A percentile compares a stretch with the other conserved stretches of the same genome.
Evolutionary conservation across 2,113 vertebrate species (phyloP).

Genomic region (Cynoglossus semilaevis): DNA sequence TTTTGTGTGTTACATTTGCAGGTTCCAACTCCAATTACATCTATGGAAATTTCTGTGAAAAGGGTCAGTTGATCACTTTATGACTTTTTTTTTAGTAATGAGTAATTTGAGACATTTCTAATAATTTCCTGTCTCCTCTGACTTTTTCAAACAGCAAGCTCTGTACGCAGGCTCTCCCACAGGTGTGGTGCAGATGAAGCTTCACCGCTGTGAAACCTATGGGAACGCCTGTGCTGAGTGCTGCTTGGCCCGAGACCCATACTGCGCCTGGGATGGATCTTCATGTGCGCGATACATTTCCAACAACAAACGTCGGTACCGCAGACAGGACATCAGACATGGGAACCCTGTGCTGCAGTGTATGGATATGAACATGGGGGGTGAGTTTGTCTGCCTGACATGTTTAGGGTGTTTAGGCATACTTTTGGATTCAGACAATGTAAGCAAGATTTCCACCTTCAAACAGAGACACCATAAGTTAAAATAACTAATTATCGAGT

Average conservation of each 20-base stretch:
- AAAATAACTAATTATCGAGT: too few species aligned
- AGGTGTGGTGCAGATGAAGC: constrained; percentile 83
- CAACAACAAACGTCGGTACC: constrained; percentile 79
- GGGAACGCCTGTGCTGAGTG: constrained; percentile 91
- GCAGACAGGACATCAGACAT: constrained; percentile 83
- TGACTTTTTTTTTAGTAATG: too few species aligned
- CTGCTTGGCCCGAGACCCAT: constrained; percentile 93
- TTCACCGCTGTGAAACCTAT: constrained; percentile 88
- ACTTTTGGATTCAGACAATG: too few species aligned
- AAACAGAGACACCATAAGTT: too few species aligned
- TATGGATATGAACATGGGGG: constrained; percentile 82
- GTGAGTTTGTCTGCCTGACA: constrained; percentile 65
- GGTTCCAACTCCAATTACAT: constrained; percentile 84
- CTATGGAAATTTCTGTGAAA: constrained; percentile 94
- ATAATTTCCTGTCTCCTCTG: neutral
- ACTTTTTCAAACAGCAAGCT: constrained; percentile 76
- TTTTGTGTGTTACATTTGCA: constrained; percentile 58
- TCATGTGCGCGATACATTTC: constrained; percentile 80
- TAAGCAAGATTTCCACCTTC: too few species aligned
- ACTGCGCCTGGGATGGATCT: constrained; percentile 89
- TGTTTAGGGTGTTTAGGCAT: too few species aligned
- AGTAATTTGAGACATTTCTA: too few species aligned
- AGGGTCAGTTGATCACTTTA: constrained; percentile 74
- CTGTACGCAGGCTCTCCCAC: constrained; percentile 84
- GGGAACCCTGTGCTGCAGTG: constrained; percentile 87